phyloP scores from a whole-genome alignment of 2,113 vertebrate genomes.

The Phyllostomus discolor region DNA sequence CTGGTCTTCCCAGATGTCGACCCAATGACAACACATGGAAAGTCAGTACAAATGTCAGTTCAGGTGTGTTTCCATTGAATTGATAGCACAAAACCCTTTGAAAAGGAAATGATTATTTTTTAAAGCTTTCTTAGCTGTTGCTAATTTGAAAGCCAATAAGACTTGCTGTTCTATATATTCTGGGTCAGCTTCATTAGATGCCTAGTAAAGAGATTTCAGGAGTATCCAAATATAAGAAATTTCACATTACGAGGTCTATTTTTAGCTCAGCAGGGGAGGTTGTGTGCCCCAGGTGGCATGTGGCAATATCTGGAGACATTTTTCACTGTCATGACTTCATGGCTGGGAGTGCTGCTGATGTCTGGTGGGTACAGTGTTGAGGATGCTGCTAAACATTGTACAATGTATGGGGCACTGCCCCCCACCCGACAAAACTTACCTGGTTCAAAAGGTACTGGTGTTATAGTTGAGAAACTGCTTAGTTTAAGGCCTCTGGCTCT shows the following conservation, averaged over 20 bases:
- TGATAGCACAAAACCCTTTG: conserved; percentile 40
- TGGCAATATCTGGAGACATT: neutral
- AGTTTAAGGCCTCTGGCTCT: neutral
- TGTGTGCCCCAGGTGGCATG: neutral
- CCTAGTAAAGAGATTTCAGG: neutral
- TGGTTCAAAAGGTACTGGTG: neutral
- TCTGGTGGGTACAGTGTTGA: neutral
- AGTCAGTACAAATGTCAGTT: conserved; percentile 59
- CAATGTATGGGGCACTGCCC: neutral
- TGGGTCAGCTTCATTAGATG: neutral
- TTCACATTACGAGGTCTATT: neutral
- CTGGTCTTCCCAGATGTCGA: conserved; percentile 41
- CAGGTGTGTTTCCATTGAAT: conserved; percentile 57
- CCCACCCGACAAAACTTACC: neutral
- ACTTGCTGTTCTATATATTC: neutral
- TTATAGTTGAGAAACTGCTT: neutral
- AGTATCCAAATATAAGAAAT: neutral
- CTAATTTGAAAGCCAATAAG: conserved; percentile 11
- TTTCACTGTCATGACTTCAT: neutral
- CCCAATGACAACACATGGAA: conserved; percentile 52
- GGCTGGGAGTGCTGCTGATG: neutral
- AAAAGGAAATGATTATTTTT: conserved; percentile 29
- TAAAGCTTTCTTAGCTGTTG: conserved; percentile 13
- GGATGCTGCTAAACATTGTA: neutral
- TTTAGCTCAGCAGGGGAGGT: neutral